phyloP scores from a whole-genome alignment of 2,888 invertebrate genomes.

The Synergus umbraculus region DNA sequence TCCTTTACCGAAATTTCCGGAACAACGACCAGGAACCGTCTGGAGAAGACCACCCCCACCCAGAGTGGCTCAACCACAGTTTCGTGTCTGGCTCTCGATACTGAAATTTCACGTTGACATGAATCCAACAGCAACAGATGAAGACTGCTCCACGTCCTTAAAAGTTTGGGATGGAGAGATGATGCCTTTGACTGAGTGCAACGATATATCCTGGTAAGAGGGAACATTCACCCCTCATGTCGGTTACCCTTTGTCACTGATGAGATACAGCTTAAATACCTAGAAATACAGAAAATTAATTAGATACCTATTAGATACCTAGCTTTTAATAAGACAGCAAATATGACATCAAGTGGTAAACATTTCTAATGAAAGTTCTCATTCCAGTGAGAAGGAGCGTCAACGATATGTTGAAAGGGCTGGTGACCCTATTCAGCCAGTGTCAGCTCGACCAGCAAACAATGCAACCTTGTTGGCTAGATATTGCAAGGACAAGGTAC shows the following conservation, averaged over 20 bases:
- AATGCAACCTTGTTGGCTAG: conserved; percentile 89
- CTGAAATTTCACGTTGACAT: conserved; percentile 90
- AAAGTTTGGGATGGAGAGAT: conserved; percentile 90
- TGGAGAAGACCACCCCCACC: conserved; percentile 79
- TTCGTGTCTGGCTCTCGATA: conserved; percentile 91
- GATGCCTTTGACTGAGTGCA: conserved; percentile 86
- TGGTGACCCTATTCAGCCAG: conserved; percentile 48
- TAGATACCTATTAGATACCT: no score
- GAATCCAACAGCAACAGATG: conserved; percentile 83
- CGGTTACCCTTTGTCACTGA: conserved; percentile 2
- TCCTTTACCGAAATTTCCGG: conserved; percentile 75
- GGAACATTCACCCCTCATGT: conserved; percentile 8
- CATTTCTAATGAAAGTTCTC: conserved; percentile 41
- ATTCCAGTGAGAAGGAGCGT: conserved; percentile 75
- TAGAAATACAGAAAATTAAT: no score
- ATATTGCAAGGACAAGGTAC: conserved; percentile 90
- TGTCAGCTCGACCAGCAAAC: conserved; percentile 78
- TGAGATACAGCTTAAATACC: no score
- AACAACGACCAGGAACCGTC: conserved; percentile 73
- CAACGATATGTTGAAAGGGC: conserved; percentile 66
- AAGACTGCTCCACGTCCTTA: conserved; percentile 89
- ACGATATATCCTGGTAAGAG: conserved; percentile 88
- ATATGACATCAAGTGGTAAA: not conserved
- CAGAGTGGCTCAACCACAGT: conserved; percentile 82
- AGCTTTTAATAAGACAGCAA: not conserved